Percentiles rank a stretch among this genome's conserved stretches.
phyloP scores from a whole-genome alignment of 2,113 vertebrate species.

The Columba livia region DNA sequence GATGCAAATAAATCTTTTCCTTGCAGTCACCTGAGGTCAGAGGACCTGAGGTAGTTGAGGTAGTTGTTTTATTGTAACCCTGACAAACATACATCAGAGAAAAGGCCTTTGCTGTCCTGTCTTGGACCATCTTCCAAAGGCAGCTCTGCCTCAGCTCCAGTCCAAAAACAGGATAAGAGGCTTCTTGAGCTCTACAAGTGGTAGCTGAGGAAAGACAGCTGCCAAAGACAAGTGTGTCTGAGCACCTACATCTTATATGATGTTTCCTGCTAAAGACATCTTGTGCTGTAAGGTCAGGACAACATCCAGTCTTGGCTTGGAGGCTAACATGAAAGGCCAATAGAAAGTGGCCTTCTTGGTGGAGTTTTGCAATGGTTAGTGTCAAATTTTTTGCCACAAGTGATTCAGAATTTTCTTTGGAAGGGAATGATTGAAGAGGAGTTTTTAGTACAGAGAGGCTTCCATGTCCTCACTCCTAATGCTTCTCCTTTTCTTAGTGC shows the following conservation, averaged over 20 bases:
- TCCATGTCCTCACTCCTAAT: background rate
- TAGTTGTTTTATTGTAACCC: background rate
- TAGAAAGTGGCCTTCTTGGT: background rate
- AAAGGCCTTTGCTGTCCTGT: background rate
- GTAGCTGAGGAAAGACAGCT: background rate
- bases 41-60: background rate
- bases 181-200: background rate
- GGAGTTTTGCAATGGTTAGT: background rate
- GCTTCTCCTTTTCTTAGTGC: background rate
- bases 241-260: background rate
- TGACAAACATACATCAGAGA: background rate
- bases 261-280: background rate
- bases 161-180: background rate
- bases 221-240: background rate
- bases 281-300: background rate
- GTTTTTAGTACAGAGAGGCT: background rate
- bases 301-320: background rate
- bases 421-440: background rate
- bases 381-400: background rate
- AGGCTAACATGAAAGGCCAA: background rate
- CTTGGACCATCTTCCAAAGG: background rate
- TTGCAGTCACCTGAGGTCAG: background rate
- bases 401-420: background rate
- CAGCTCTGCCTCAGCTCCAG: background rate
- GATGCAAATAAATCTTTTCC: background rate